Conservation (phyloP, 2,113 vertebrate genomes). For the Isurus oxyrinchus region DNA sequence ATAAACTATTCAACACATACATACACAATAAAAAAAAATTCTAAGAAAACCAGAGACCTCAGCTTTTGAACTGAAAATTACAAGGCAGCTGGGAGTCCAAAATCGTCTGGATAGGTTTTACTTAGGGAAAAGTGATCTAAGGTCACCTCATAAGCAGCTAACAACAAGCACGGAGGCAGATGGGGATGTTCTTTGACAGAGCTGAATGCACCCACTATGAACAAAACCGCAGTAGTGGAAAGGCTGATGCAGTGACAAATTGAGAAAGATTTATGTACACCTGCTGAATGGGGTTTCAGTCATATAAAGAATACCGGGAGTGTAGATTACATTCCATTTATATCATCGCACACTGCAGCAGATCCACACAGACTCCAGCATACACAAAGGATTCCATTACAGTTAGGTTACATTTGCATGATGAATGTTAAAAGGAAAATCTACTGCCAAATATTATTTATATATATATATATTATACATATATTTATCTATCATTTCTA, state of each 20-base stretch:
- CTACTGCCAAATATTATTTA: not conserved
- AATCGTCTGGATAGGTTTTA: not conserved
- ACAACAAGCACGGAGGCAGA: conserved; percentile 29
- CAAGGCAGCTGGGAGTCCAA: not conserved
- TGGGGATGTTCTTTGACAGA: conserved; percentile 19
- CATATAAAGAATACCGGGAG: conserved; percentile 26
- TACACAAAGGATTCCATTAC: conserved; percentile 37
- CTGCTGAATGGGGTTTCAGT: conserved; percentile 36
- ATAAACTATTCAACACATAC: not conserved
- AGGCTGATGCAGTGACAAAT: conserved; percentile 28
- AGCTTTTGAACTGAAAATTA: not conserved
- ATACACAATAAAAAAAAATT: not conserved
- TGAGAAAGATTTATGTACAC: conserved; percentile 33
- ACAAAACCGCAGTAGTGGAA: conserved; percentile 31
- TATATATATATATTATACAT: not conserved
- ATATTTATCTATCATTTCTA: conserved; percentile 23
- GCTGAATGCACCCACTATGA: conserved; percentile 28
- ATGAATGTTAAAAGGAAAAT: conserved; percentile 25
- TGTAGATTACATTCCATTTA: conserved; percentile 29
- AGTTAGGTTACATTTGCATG: not conserved
- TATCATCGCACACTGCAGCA: conserved; percentile 28
- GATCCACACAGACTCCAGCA: not conserved
- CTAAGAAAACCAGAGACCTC: not conserved
- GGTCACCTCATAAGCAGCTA: conserved; percentile 4
- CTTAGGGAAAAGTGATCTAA: conserved; percentile 24